phyloP scores from a whole-genome alignment of 1,140 invertebrate species.

The Pentalonia nigronervosa region DNA sequence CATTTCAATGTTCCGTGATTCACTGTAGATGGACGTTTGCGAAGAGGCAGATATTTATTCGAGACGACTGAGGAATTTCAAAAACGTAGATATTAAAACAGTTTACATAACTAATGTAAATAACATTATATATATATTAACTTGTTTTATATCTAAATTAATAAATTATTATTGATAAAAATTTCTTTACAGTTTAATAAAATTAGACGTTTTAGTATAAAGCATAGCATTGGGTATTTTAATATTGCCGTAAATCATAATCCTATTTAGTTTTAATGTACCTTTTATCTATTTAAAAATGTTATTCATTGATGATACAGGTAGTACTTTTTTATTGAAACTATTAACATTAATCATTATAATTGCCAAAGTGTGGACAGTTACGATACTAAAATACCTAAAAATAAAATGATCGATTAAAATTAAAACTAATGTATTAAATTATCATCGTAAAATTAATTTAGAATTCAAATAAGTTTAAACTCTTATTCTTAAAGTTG shows the following conservation, averaged over 20 bases:
- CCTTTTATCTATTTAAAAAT: background rate
- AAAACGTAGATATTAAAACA: too few species aligned
- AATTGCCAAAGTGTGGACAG: background rate
- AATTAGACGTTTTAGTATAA: background rate
- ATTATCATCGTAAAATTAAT: background rate
- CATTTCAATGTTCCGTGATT: too few species aligned
- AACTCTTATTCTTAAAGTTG: background rate
- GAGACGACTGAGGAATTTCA: too few species aligned
- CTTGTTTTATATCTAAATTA: background rate
- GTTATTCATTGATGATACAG: background rate
- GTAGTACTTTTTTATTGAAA: background rate
- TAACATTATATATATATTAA: background rate
- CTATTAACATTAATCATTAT: background rate
- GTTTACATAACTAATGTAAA: background rate
- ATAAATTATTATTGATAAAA: background rate
- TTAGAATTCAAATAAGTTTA: background rate
- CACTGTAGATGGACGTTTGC: too few species aligned
- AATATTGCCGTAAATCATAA: background rate
- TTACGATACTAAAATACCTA: background rate
- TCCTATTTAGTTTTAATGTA: background rate
- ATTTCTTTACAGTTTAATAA: background rate
- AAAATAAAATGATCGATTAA: background rate
- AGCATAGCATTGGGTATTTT: background rate
- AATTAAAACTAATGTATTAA: background rate
- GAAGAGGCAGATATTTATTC: too few species aligned